phyloP scores from a whole-genome alignment of 1,140 invertebrate species.

The Heliconius hermathena region DNA sequence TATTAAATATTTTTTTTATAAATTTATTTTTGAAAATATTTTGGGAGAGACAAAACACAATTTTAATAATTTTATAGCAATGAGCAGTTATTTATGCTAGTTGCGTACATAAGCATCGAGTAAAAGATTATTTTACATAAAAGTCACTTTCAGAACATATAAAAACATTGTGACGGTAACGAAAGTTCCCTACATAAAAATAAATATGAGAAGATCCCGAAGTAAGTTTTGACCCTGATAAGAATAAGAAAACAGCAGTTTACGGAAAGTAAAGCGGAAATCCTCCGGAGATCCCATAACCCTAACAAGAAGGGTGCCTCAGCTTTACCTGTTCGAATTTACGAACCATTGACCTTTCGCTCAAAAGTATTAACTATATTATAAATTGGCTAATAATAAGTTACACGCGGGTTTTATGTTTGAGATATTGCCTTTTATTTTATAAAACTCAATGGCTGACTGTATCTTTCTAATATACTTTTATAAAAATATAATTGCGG shows the following conservation, averaged over 20 bases:
- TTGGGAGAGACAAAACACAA: too few species aligned
- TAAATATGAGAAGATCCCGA: conserved; percentile 13
- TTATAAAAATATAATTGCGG: neutral
- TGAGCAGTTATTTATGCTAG: neutral
- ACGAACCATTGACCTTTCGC: conserved; percentile 11
- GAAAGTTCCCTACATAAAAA: conserved; percentile 21
- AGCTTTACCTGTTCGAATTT: conserved; percentile 16
- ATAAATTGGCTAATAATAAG: conserved; percentile 17
- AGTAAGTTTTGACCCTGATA: conserved; percentile 21
- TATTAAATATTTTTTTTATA: too few species aligned
- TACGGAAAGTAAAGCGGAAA: conserved; percentile 16
- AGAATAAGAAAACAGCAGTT: conserved; percentile 32
- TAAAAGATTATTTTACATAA: neutral
- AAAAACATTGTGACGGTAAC: conserved; percentile 12
- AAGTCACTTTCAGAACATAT: conserved; percentile 15
- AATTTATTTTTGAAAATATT: too few species aligned
- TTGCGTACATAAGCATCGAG: neutral
- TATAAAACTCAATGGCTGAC: neutral
- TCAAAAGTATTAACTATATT: conserved; percentile 25
- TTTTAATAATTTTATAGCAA: too few species aligned
- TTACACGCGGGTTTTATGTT: neutral
- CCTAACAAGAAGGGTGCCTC: conserved; percentile 18
- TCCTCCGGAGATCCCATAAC: conserved; percentile 25
- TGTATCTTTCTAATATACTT: too few species aligned
- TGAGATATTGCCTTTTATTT: neutral